These are phyloP conservation scores for Coreius guichenoti DNA, from an alignment of 2,797 vertebrate genomes.

Conservation along the genomic window DNA sequence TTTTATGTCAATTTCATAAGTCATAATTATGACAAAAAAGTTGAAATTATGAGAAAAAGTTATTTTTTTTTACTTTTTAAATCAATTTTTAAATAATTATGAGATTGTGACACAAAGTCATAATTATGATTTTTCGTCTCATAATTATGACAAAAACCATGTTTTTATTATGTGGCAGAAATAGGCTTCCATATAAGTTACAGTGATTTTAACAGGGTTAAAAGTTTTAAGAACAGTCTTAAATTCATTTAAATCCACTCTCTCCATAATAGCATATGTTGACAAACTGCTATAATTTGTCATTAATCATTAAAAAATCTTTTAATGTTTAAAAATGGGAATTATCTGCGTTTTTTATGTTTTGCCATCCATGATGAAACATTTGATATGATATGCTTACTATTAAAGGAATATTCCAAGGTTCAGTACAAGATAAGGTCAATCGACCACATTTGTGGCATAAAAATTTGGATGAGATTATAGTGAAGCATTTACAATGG, in stretches of 20 bases:
- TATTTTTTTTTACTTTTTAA: not conserved
- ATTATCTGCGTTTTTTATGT: not conserved
- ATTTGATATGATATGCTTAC: constrained; percentile 32
- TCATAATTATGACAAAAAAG: not conserved
- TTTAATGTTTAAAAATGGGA: constrained; percentile 1
- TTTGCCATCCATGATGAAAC: constrained; percentile 29
- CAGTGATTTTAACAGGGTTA: not conserved
- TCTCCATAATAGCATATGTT: not conserved
- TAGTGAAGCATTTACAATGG: not conserved
- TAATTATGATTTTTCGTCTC: not conserved
- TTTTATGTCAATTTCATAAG: not conserved
- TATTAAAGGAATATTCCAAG: not conserved
- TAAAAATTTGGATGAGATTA: not conserved
- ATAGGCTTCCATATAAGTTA: not conserved
- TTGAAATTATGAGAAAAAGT: not conserved
- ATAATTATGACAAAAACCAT: not conserved
- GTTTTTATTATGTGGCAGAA: not conserved
- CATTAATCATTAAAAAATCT: constrained; percentile 5
- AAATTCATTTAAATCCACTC: not conserved
- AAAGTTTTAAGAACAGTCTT: constrained; percentile 1
- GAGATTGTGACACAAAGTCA: not conserved
- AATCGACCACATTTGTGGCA: not conserved
- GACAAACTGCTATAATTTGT: constrained; percentile 1
- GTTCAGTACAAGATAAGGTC: not conserved
- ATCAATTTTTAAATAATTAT: too few relatives aligned